phyloP scores from a whole-genome alignment of 2,888 invertebrate species.

The Lypha dubia region DNA sequence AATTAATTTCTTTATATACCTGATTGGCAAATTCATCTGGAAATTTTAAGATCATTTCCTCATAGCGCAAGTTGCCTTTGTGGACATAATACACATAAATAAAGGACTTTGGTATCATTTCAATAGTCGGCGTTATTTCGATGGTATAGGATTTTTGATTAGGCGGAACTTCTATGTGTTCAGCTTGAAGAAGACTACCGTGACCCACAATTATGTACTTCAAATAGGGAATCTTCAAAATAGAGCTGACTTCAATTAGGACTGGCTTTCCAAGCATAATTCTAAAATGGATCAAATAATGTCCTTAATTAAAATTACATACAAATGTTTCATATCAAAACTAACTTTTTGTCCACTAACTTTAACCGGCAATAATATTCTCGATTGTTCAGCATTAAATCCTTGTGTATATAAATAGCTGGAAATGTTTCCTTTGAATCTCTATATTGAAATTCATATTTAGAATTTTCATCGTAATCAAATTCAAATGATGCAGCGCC shows the following conservation, averaged over 20 bases:
- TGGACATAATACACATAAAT: slow-evolving; percentile 58
- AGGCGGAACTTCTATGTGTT: slow-evolving; percentile 35
- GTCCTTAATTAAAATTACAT: too few species aligned
- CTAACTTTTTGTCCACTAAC: neutral
- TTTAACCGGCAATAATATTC: neutral
- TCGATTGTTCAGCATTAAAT: too few species aligned
- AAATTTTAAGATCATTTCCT: slow-evolving; percentile 37
- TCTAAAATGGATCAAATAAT: neutral
- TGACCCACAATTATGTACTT: slow-evolving; percentile 51
- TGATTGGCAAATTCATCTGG: slow-evolving; percentile 53
- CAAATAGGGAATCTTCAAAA: slow-evolving; percentile 45
- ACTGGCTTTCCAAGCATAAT: slow-evolving; percentile 44
- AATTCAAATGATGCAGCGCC: too few species aligned
- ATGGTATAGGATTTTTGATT: slow-evolving; percentile 50
- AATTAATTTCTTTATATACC: slow-evolving; percentile 30
- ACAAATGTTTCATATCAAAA: too few species aligned
- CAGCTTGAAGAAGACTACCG: slow-evolving; percentile 18
- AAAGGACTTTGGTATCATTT: slow-evolving; percentile 56
- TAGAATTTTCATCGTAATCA: too few species aligned
- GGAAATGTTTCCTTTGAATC: too few species aligned
- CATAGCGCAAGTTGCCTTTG: slow-evolving; percentile 57
- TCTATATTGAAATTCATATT: too few species aligned
- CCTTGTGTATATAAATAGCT: too few species aligned
- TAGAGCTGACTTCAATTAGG: slow-evolving; percentile 46
- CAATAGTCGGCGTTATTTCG: slow-evolving; percentile 51